phyloP scores from a whole-genome alignment of 2,888 invertebrate species.

The Lasioglossum figueresi region DNA sequence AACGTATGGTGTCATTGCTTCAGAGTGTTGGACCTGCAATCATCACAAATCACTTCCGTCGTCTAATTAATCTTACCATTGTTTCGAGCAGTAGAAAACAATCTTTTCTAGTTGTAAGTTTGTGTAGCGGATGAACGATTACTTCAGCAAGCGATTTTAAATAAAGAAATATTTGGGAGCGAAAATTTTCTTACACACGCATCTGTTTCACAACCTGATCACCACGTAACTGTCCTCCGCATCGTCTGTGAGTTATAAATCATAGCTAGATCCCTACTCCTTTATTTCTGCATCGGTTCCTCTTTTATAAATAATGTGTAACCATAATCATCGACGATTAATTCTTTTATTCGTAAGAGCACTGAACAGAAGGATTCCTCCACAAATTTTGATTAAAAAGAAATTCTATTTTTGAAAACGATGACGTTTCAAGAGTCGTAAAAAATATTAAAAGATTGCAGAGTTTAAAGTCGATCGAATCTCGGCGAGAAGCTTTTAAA shows the following conservation, averaged over 20 bases:
- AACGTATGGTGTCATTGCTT: slow-evolving; percentile 49
- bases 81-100: not conserved
- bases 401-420: not conserved
- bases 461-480: not conserved
- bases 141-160: not conserved
- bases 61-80: not conserved
- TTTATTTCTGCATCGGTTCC: not conserved
- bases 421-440: not conserved
- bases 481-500: not conserved
- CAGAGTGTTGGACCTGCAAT: slow-evolving; percentile 25
- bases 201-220: slow-evolving; percentile 28
- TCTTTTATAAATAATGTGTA: not conserved
- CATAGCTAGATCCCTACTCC: slow-evolving; percentile 48
- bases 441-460: not conserved
- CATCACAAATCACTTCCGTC: slow-evolving; percentile 31
- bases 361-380: not conserved
- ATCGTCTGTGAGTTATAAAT: slow-evolving; percentile 39
- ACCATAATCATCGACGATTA: not conserved
- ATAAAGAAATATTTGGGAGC: not conserved
- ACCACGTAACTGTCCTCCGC: slow-evolving; percentile 40
- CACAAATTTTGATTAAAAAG: not conserved
- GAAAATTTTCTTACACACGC: not conserved
- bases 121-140: not conserved
- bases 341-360: not conserved
- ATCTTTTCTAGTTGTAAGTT: not conserved